Percentiles rank a stretch among this genome's conserved stretches.
Evolutionary conservation across 2,797 vertebrate species (phyloP).

Genomic region (Capromys pilorides): DNA sequence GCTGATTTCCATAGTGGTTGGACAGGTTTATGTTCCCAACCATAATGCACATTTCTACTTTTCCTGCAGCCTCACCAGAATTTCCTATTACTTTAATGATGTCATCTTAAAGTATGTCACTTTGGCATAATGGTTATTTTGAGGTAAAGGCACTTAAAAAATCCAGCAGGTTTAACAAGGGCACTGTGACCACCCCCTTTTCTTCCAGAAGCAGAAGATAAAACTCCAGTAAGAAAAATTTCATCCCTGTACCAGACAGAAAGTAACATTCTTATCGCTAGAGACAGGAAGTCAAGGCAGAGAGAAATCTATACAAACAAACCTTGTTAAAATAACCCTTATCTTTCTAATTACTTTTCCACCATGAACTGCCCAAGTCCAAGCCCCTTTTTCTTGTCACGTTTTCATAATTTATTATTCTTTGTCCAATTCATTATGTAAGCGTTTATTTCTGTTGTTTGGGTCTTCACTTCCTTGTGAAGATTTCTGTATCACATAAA

Average conservation of each 20-base stretch:
- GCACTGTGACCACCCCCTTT: not conserved
- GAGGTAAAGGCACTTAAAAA: conserved; percentile 1
- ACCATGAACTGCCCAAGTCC: not conserved
- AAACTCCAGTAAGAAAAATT: not conserved
- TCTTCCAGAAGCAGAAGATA: conserved; percentile 7
- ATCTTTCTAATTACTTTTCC: conserved; percentile 60
- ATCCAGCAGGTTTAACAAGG: not conserved
- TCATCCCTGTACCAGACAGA: not conserved
- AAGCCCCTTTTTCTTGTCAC: conserved; percentile 12
- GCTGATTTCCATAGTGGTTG: not conserved
- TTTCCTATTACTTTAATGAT: not conserved
- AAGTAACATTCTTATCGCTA: conserved; percentile 35
- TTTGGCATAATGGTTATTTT: conserved; percentile 28
- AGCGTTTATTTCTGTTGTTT: conserved; percentile 7
- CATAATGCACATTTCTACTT: not conserved
- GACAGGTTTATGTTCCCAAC: not conserved
- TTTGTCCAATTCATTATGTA: conserved; percentile 35
- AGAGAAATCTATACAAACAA: conserved; percentile 33
- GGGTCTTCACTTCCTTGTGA: conserved; percentile 42
- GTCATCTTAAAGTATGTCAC: not conserved
- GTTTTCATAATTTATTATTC: conserved; percentile 51
- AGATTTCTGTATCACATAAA: not conserved
- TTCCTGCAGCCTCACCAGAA: not conserved
- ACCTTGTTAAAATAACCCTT: conserved; percentile 47
- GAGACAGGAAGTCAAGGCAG: not conserved